Conservation (phyloP, 2,888 invertebrate species). For the Patella depressa region DNA sequence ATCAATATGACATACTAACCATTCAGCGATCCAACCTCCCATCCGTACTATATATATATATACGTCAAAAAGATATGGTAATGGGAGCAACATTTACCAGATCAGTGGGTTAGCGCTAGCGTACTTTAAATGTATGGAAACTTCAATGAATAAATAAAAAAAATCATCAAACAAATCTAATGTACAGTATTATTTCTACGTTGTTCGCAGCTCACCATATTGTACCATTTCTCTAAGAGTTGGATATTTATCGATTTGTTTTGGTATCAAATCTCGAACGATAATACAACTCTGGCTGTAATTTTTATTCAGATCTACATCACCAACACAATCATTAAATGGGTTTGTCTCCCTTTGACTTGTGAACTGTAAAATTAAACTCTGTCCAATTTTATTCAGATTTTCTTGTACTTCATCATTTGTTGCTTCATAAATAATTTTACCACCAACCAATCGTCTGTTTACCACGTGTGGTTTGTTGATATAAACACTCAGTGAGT, state of each 20-base stretch:
- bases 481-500: constrained; percentile 56
- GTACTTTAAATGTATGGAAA: no score
- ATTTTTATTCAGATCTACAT: constrained; percentile 18
- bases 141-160: no score
- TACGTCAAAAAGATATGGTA: no score
- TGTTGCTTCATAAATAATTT: constrained; percentile 26
- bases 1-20: no score
- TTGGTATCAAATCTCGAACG: constrained; percentile 52
- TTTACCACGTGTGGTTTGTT: constrained; percentile 64
- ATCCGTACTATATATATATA: no score
- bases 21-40: no score
- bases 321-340: not conserved
- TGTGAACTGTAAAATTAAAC: not conserved
- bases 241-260: constrained; percentile 47
- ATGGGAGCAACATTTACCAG: no score
- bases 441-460: constrained; percentile 54
- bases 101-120: no score
- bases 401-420: not conserved
- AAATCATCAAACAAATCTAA: no score
- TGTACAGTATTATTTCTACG: no score
- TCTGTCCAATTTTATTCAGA: not conserved
- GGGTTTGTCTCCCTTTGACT: not conserved
- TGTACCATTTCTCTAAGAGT: constrained; percentile 48
- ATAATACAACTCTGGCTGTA: constrained; percentile 38
- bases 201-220: constrained; percentile 40